Evolutionary conservation across 2,113 vertebrate species (phyloP).

Genomic region (Crotophaga sulcirostris): DNA sequence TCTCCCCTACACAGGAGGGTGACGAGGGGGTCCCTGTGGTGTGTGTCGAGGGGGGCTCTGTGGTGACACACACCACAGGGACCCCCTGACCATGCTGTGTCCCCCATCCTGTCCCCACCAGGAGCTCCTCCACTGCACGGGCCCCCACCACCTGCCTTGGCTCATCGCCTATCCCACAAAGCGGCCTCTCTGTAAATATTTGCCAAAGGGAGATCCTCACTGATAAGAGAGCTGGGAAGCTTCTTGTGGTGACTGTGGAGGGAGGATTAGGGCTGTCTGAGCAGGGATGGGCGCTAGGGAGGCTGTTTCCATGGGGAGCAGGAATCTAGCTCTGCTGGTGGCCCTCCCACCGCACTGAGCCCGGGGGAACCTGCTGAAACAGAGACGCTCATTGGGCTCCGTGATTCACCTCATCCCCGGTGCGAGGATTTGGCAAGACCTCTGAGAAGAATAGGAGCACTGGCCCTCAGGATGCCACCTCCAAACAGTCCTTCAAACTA

Average conservation of each 20-base stretch:
- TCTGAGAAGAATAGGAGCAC: neutral
- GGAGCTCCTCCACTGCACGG: fast-evolving
- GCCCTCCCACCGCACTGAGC: neutral
- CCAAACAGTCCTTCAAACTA: neutral
- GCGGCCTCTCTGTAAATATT: constrained; percentile 61
- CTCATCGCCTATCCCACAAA: neutral
- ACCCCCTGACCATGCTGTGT: fast-evolving
- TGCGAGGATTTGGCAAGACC: fast-evolving
- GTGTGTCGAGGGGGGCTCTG: too few species aligned
- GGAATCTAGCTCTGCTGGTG: constrained; percentile 71
- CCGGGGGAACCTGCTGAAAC: fast-evolving
- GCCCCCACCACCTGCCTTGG: neutral
- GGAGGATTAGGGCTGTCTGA: constrained; percentile 69
- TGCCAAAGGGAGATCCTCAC: constrained; percentile 62
- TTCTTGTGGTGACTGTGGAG: constrained; percentile 55
- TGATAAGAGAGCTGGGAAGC: constrained; percentile 67
- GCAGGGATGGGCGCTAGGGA: constrained; percentile 48
- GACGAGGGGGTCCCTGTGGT: too few species aligned
- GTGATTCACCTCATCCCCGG: neutral
- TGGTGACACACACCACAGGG: fast-evolving
- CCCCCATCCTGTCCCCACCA: neutral
- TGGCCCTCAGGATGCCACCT: neutral
- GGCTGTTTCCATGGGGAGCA: constrained; percentile 75
- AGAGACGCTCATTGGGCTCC: fast-evolving
- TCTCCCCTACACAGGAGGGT: too few species aligned